Evolutionary conservation across 1,140 invertebrate species (phyloP).

Genomic region (Drepana arcuata): DNA sequence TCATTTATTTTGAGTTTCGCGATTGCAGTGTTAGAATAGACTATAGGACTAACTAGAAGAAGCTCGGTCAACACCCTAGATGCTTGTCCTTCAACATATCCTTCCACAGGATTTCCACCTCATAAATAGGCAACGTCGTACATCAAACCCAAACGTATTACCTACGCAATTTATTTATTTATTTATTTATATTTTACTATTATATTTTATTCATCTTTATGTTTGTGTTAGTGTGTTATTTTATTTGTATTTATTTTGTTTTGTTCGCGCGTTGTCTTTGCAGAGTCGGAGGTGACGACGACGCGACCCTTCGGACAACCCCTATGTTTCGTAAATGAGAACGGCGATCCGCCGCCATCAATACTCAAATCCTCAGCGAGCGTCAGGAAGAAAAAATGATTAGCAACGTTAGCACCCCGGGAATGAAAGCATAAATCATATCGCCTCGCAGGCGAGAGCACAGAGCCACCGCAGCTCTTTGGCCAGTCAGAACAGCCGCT

Average conservation of each 20-base stretch:
- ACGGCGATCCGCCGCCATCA: conserved; percentile 72
- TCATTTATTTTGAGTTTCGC: conserved; percentile 42
- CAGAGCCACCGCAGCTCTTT: conserved; percentile 31
- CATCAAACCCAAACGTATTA: conserved; percentile 17
- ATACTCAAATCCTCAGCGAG: conserved; percentile 66
- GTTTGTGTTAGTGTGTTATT: conserved; percentile 23
- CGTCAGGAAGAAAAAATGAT: conserved; percentile 69
- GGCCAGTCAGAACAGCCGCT: conserved; percentile 33
- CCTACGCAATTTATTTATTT: conserved; percentile 29
- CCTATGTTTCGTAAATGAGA: conserved; percentile 75
- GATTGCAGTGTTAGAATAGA: conserved; percentile 57
- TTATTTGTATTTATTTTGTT: conserved; percentile 57
- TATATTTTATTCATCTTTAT: conserved; percentile 33
- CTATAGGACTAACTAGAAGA: conserved; percentile 46
- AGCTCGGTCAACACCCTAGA: conserved; percentile 48
- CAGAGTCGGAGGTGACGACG: conserved; percentile 75
- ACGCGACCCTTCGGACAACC: conserved; percentile 84
- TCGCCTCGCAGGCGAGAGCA: conserved; percentile 31
- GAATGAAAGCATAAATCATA: conserved; percentile 27
- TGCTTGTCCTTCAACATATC: conserved; percentile 56
- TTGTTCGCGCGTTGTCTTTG: conserved; percentile 66
- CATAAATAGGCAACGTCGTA: conserved; percentile 18
- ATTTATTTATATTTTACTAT: conserved; percentile 22
- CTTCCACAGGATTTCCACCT: conserved; percentile 30
- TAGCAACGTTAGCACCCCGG: conserved; percentile 24